phyloP scores from a whole-genome alignment of 2,888 invertebrate species.

The Saturnia pavonia region DNA sequence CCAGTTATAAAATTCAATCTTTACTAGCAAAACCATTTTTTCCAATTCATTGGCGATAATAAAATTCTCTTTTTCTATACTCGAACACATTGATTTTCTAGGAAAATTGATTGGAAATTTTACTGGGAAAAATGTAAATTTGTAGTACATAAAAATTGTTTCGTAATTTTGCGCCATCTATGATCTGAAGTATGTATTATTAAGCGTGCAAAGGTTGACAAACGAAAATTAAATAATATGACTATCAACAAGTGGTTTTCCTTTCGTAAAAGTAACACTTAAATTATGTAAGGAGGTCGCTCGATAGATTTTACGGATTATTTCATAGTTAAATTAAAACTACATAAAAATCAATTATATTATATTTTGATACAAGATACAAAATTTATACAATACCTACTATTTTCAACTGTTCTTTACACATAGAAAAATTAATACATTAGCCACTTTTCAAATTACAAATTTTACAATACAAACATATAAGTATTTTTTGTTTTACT shows the following conservation, averaged over 20 bases:
- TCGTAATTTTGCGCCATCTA: not conserved
- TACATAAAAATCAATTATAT: not conserved
- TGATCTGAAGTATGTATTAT: not conserved
- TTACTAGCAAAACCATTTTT: not conserved
- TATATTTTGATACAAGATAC: not conserved
- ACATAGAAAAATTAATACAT: too few species aligned
- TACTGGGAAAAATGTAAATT: not conserved
- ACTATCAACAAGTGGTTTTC: constrained; percentile 4
- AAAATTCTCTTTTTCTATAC: not conserved
- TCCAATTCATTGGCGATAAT: not conserved
- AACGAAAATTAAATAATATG: not conserved
- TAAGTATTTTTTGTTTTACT: too few species aligned
- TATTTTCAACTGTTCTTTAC: not conserved
- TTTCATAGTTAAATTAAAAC: not conserved
- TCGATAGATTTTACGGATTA: not conserved
- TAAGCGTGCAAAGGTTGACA: not conserved
- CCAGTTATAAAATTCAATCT: not conserved
- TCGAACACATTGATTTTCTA: not conserved
- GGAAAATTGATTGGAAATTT: not conserved
- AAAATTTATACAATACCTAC: not conserved
- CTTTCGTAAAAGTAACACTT: not conserved
- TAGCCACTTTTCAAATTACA: too few species aligned
- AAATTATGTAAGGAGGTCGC: not conserved
- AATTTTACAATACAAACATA: too few species aligned
- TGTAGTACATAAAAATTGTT: not conserved